Evolutionary conservation across 2,888 invertebrate genomes (phyloP).

Genomic region (Zhengitettix transpicula): DNA sequence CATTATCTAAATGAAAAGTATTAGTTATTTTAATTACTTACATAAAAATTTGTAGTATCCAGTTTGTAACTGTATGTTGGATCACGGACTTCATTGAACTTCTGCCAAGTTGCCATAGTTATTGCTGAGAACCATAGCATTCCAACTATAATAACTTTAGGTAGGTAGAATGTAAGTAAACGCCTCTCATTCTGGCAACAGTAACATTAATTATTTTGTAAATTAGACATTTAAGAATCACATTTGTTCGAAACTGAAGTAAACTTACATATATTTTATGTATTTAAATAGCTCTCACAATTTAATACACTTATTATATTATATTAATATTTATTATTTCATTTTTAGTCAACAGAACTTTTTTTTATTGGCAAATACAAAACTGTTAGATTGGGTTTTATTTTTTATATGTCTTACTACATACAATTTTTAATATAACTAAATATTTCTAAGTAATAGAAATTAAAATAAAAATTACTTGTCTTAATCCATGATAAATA

Average conservation of each 20-base stretch:
- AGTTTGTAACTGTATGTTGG: constrained; percentile 84
- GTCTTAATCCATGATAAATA: constrained; percentile 85
- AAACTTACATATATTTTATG: background rate
- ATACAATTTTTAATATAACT: too few species aligned
- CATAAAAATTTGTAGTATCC: constrained; percentile 68
- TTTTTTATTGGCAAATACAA: too few species aligned
- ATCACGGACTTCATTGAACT: constrained; percentile 71
- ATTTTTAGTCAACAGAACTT: too few species aligned
- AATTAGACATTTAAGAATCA: background rate
- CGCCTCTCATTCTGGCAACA: constrained; percentile 66
- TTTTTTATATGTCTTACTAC: too few species aligned
- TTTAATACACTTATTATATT: background rate
- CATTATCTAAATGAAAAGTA: too few species aligned
- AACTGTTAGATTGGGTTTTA: too few species aligned
- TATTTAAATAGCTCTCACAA: background rate
- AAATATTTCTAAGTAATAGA: too few species aligned
- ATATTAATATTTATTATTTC: too few species aligned
- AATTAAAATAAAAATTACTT: constrained; percentile 34
- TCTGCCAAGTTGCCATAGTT: constrained; percentile 77
- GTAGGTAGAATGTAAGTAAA: constrained; percentile 73
- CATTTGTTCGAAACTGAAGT: background rate
- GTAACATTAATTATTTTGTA: too few species aligned
- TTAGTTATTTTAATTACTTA: constrained; percentile 29
- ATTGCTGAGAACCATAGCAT: constrained; percentile 76
- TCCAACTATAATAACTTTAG: constrained; percentile 74